Evolutionary conservation across 1,140 invertebrate genomes (phyloP).

Genomic region (Aphis gossypii): DNA sequence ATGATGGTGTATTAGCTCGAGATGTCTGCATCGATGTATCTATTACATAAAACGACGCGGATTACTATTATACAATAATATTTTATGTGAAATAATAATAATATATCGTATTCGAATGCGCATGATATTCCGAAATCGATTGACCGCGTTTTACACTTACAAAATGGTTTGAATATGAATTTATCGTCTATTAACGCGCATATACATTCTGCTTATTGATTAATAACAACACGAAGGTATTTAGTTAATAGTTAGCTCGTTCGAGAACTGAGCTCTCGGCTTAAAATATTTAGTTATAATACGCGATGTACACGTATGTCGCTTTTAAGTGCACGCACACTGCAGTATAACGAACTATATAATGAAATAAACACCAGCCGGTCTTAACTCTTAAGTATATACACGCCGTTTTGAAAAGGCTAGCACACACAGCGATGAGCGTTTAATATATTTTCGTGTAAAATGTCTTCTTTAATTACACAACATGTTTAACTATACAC

Average conservation of each 20-base stretch:
- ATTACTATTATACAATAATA: neutral
- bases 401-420: neutral
- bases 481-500: neutral
- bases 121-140: neutral
- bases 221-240: neutral
- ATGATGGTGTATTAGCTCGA: too few species aligned
- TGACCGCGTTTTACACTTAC: neutral
- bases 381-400: too few species aligned
- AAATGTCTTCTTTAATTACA: slow-evolving; percentile 5
- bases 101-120: neutral
- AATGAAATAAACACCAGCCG: neutral
- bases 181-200: neutral
- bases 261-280: neutral
- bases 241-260: neutral
- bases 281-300: neutral
- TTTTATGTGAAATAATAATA: too few species aligned
- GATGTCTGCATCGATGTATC: too few species aligned
- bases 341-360: neutral
- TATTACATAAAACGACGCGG: neutral
- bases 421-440: neutral
- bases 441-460: neutral
- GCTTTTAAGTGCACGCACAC: neutral
- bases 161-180: neutral
- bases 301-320: neutral
- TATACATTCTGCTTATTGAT: neutral